Evolutionary conservation across 2,797 vertebrate species (phyloP), one percentile per base, ranked within the genome.

Genomic region (Euthynnus affinis): DNA sequence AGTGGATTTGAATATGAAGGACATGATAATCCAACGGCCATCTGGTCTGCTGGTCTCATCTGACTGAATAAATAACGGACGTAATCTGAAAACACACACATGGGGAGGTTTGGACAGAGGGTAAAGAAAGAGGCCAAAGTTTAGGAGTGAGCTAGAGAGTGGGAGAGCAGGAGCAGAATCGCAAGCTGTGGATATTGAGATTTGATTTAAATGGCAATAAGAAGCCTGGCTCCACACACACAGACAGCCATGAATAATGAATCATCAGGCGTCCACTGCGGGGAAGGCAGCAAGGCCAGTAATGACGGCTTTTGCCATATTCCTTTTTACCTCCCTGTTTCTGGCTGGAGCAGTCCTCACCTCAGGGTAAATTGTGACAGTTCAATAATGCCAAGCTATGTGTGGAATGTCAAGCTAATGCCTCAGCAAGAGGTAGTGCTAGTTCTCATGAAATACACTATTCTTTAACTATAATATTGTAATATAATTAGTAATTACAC

Each of bases 371-470:
- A 92, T 92, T 84, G 88, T 93, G 94, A 95, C 94, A 96, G 94
- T 94, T 95, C 94, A 95, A 95, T 95, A 95, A 95, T 92, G 90
- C 91, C 83, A 90, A 94, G 93, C 88, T 95, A 95, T 96, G 94
- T 91, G 80, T 93, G 93, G 95, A 96, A 96, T 96, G 94, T 94
- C 88, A 90, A 90, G 87, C 87, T 92, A 93, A 92, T 91, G 88
- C 90, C 85, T 88, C 72, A 87, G 91, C 86, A 87, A 89, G 89
- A 86, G 71, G 79, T 78, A 89, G 86, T 20, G 20, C 77, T 80
- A 59, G 74, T 72, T 76, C 85, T 75, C 68, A 71, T 84, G 78
- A 92, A 88, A 82, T 68, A 70, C 44, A 77, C 51, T 12, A 78
- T 87, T 90, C 82, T 53, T n/a, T 71, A 18, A 73, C 60, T 42